These are phyloP conservation scores for Malurus cyaneus DNA, from an alignment of 2,113 vertebrate species.

Conservation along the genomic window DNA sequence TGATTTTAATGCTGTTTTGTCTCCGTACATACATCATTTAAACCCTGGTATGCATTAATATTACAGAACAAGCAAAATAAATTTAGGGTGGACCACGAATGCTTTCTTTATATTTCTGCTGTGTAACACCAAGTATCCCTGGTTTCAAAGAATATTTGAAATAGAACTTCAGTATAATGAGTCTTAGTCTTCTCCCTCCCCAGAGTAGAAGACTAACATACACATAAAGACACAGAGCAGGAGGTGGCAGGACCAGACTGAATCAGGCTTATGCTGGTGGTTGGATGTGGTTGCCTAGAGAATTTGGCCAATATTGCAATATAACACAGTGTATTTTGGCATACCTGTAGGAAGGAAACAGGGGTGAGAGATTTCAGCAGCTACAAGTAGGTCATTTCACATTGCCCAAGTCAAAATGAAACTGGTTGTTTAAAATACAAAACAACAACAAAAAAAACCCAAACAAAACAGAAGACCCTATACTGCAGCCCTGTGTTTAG, in stretches of 20 bases:
- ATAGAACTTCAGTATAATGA: not conserved
- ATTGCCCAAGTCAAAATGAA: not conserved
- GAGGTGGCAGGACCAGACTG: not conserved
- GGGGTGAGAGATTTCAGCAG: not conserved
- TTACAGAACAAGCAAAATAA: not conserved
- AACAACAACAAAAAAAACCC: not conserved
- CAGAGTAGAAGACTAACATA: not conserved
- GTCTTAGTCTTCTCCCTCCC: not conserved
- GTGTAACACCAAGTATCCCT: not conserved
- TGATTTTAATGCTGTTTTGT: not conserved
- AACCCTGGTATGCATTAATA: not conserved
- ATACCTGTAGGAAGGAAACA: not conserved
- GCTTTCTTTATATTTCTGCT: not conserved
- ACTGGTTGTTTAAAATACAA: not conserved
- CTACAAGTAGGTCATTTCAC: not conserved
- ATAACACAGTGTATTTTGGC: not conserved
- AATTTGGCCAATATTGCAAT: not conserved
- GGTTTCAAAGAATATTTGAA: not conserved
- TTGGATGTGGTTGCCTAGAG: not conserved
- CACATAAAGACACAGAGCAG: not conserved
- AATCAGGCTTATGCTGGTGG: not conserved
- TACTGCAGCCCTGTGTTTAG: not conserved
- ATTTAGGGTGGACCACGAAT: not conserved
- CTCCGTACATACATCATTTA: not conserved
- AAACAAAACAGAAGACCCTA: not conserved